Evolutionary conservation across 2,888 invertebrate genomes (phyloP).

Genomic region (Drosophila stalkeri): DNA sequence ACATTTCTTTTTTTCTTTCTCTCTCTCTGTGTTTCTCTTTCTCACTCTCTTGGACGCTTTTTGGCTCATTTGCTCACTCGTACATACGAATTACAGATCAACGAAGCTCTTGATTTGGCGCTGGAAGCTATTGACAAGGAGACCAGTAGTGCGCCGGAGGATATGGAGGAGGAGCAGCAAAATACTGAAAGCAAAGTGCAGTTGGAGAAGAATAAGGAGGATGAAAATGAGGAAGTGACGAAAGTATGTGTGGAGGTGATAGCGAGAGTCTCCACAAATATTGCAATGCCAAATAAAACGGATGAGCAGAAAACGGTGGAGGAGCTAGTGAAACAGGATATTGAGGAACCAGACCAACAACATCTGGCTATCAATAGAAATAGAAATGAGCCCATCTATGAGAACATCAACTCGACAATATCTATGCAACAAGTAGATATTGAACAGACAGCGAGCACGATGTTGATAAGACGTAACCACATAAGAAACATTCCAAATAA

Average conservation of each 20-base stretch:
- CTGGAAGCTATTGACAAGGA: constrained; percentile 88
- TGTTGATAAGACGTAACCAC: constrained; percentile 50
- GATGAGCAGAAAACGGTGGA: constrained; percentile 65
- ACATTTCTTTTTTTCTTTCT: constrained; percentile 62
- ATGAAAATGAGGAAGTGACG: constrained; percentile 7
- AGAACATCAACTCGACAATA: constrained; percentile 83
- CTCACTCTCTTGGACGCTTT: constrained; percentile 63
- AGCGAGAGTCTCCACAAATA: constrained; percentile 10
- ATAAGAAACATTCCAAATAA: constrained; percentile 74
- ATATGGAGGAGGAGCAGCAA: constrained; percentile 22
- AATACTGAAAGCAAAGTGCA: constrained; percentile 7
- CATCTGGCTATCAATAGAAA: constrained; percentile 13
- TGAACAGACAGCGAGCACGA: constrained; percentile 60
- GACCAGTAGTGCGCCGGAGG: constrained; percentile 45
- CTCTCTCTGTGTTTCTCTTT: constrained; percentile 49
- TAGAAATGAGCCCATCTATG: constrained; percentile 85
- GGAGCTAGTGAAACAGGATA: constrained; percentile 34
- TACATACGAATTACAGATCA: constrained; percentile 85
- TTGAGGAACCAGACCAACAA: constrained; percentile 12
- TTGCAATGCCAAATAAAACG: constrained; percentile 68
- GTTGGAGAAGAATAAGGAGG: constrained; percentile 9
- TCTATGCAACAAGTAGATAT: constrained; percentile 78
- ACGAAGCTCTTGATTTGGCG: constrained; percentile 88
- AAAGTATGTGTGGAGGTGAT: constrained; percentile 7
- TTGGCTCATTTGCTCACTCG: constrained; percentile 50